phyloP scores from a whole-genome alignment of 2,797 vertebrate genomes.

The Ficedula albicollis region DNA sequence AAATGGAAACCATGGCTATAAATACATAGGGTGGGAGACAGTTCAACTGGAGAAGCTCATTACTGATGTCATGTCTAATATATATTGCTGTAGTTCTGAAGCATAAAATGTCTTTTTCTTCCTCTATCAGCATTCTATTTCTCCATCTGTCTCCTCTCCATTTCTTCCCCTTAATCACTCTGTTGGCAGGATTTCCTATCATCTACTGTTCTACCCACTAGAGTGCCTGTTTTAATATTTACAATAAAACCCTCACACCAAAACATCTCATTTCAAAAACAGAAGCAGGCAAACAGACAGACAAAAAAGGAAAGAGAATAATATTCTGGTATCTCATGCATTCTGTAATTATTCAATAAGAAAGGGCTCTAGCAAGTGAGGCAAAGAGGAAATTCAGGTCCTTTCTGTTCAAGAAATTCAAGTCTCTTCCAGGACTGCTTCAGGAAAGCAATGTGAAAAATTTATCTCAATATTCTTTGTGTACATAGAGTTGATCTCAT shows the following conservation, averaged over 20 bases:
- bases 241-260: background rate
- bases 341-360: background rate
- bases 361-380: background rate
- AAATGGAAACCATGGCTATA: background rate
- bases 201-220: background rate
- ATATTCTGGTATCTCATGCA: background rate
- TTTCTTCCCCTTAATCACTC: background rate
- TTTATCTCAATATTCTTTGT: background rate
- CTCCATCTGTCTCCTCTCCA: background rate
- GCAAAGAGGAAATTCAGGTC: background rate
- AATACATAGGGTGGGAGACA: background rate
- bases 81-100: background rate
- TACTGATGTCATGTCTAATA: constrained; percentile 1
- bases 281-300: background rate
- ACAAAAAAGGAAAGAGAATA: background rate
- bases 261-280: background rate
- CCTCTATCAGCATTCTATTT: background rate
- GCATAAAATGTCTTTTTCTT: background rate
- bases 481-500: background rate
- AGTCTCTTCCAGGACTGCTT: background rate
- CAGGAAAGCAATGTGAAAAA: background rate
- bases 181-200: background rate
- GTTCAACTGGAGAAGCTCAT: background rate
- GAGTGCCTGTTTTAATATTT: background rate
- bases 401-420: background rate